Conservation (phyloP, 2,113 vertebrate species). For the Petaurus breviceps region DNA sequence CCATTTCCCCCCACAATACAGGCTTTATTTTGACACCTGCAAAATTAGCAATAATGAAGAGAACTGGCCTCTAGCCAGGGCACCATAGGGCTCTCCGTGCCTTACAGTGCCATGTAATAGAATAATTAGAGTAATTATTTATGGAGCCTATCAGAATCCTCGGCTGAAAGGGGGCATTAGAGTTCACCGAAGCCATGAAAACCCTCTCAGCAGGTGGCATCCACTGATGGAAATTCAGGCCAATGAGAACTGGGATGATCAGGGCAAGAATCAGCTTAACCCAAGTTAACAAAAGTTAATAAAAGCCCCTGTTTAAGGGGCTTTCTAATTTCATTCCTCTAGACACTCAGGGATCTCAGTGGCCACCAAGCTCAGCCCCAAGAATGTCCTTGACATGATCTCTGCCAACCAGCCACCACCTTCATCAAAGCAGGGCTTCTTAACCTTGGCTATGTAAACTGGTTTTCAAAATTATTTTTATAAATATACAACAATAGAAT, state of each 20-base stretch:
- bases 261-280: not conserved
- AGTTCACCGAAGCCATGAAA: conserved; percentile 66
- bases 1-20: not conserved
- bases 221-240: conserved; percentile 30
- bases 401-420: not conserved
- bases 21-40: conserved; percentile 32
- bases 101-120: conserved; percentile 41
- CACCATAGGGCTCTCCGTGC: conserved; percentile 9
- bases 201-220: conserved; percentile 13
- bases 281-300: not conserved
- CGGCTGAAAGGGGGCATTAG: conserved; percentile 50
- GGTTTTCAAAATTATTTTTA: not conserved
- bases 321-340: not conserved
- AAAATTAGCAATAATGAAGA: not conserved
- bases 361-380: not conserved
- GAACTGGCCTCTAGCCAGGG: conserved; percentile 1
- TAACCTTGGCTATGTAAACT: not conserved
- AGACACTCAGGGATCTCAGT: not conserved
- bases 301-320: not conserved
- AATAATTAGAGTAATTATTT: conserved; percentile 65
- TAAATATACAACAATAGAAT: not conserved
- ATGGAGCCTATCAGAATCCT: conserved; percentile 52
- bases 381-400: not conserved
- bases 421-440: not conserved
- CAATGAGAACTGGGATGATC: not conserved